These are phyloP conservation scores for Pegoplata infirma DNA, from an alignment of 2,888 invertebrate species.

Conservation along the genomic window DNA sequence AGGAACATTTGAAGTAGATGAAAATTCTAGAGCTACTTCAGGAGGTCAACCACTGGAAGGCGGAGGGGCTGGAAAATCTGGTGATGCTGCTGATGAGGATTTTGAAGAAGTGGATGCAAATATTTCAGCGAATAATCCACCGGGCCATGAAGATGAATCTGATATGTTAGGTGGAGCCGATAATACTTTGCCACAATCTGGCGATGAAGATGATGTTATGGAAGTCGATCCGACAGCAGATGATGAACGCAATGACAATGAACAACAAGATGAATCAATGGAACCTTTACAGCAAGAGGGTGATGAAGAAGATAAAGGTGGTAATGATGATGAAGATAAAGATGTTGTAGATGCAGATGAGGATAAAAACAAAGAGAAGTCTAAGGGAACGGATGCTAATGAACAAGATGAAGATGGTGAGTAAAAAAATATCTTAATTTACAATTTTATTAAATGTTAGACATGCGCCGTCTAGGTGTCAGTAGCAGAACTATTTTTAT, in stretches of 20 bases:
- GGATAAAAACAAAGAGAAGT: constrained; percentile 24
- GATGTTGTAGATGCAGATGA: neutral
- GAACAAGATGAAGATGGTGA: constrained; percentile 56
- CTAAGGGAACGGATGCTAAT: constrained; percentile 36
- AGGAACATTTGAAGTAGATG: constrained; percentile 72
- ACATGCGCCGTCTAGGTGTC: too few species aligned
- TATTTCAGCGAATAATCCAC: constrained; percentile 66
- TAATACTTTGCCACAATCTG: constrained; percentile 65
- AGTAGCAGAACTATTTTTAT: too few species aligned
- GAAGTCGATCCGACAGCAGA: constrained; percentile 49
- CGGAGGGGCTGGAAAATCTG: constrained; percentile 25
- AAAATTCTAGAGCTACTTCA: constrained; percentile 68
- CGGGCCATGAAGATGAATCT: constrained; percentile 68
- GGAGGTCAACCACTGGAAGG: constrained; percentile 55
- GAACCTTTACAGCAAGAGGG: constrained; percentile 50
- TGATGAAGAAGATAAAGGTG: constrained; percentile 31
- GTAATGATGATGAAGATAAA: neutral
- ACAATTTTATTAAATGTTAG: too few species aligned
- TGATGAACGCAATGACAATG: constrained; percentile 40
- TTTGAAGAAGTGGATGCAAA: constrained; percentile 70
- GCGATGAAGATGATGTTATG: constrained; percentile 60
- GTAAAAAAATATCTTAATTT: too few species aligned
- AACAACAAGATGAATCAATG: constrained; percentile 60
- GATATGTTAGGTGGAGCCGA: constrained; percentile 72
- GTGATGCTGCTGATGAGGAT: constrained; percentile 46